These are phyloP conservation scores for Imbricaverruca yamaguchii DNA, from an alignment of 2,888 invertebrate species.

Conservation along the genomic window DNA sequence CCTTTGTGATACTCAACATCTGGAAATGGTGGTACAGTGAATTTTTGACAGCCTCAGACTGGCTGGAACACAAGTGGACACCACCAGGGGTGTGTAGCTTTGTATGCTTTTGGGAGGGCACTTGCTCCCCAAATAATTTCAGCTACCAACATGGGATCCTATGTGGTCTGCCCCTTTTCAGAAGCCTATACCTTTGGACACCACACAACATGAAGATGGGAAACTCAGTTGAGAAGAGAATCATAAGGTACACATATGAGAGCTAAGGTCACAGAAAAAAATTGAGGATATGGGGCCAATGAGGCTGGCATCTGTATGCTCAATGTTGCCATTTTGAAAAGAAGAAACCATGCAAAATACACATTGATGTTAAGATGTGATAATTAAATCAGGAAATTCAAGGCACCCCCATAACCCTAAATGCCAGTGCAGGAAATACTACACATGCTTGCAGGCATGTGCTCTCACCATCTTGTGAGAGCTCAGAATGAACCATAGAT, in stretches of 20 bases:
- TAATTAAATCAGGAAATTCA: neutral
- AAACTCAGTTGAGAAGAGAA: too few relatives aligned
- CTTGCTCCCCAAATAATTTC: too few relatives aligned
- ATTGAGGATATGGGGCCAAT: neutral
- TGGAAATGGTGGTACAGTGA: too few relatives aligned
- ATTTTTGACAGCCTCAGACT: too few relatives aligned
- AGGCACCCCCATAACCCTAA: neutral
- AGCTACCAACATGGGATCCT: too few relatives aligned
- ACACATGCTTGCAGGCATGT: neutral
- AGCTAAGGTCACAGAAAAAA: neutral
- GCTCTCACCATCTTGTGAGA: neutral
- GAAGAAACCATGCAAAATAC: neutral
- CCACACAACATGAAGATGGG: too few relatives aligned
- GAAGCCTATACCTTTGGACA: too few relatives aligned
- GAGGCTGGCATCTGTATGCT: neutral
- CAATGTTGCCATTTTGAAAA: neutral
- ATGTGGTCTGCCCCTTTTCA: too few relatives aligned
- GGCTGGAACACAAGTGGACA: too few relatives aligned
- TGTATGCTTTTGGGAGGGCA: too few relatives aligned
- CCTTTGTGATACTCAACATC: too few relatives aligned
- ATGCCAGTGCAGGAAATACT: neutral
- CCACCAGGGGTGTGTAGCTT: too few relatives aligned
- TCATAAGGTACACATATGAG: neutral
- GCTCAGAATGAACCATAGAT: neutral
- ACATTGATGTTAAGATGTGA: neutral